Base-by-base conservation (phyloP, 2,113 vertebrate genomes). In the Hippolais icterina region DNA sequence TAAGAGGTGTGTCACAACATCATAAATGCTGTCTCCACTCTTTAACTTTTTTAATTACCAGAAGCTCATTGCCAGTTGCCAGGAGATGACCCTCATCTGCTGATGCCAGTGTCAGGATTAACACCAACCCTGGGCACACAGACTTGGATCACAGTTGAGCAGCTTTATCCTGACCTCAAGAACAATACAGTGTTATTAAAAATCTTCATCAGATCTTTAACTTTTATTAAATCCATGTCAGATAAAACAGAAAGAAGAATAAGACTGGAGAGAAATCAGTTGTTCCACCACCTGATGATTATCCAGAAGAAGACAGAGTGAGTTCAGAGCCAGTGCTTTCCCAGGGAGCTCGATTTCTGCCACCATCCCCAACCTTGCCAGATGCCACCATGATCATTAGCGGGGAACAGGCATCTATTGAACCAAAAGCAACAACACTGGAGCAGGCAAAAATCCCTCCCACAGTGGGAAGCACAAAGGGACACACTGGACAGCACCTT, bases 201-300 rank as follows among this genome's bases (percentile, higher is more conserved):
- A 79, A 9, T 8, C 89, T 66, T 78, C 76, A 27, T 24, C 54
- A 46, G 50, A 66, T 60, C 93, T 97, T 81, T 72, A 91, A 93
- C 97, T 98, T 98, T 96, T 98, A 98, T 98, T 97, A 98, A 97
- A 98, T 98, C 98, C 98, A 98, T 98, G 97, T 98, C 98, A 98
- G 97, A 98, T 44, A 71, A 85, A 90, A 90, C 70, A 46, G 82
- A 65, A 82, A 95, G 84, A 96, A 93, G 96, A 96, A 35, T 0
- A 17, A 53, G 20, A 6, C 9, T 0, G 15, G 29, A 41, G 8
- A 28, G 85, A 78, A 97, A 98, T 97, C 96, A 97, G 59, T 83
- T 92, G 68, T 94, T 95, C 98, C 98, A 97, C 90, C 98, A 98
- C 98, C 98, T 96, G 93, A 77, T 96, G 54, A 98, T 97, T 76